Evolutionary conservation across 2,797 vertebrate species (phyloP).

Genomic region (Tympanoctomys barrerae): DNA sequence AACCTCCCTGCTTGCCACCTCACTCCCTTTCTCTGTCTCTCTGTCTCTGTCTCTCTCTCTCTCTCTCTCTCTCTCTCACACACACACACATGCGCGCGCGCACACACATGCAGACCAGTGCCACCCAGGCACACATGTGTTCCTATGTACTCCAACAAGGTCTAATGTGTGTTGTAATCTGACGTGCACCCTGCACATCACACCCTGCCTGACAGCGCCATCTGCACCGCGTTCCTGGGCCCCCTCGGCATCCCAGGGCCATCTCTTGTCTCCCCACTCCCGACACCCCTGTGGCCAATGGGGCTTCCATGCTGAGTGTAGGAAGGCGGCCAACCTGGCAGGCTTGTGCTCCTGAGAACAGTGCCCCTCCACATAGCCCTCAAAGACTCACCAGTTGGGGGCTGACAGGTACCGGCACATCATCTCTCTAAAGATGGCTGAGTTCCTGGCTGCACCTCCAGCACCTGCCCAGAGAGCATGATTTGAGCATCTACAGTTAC

Average conservation of each 20-base stretch:
- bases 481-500: neutral
- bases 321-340: neutral
- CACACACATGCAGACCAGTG: neutral
- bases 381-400: neutral
- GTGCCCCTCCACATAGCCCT: neutral
- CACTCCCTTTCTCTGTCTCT: neutral
- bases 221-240: neutral
- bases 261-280: neutral
- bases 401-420: neutral
- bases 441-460: neutral
- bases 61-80: no score
- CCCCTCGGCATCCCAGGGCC: neutral
- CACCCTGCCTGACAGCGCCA: no score
- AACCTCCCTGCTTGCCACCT: neutral
- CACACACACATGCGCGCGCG: neutral
- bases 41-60: neutral
- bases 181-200: neutral
- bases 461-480: neutral
- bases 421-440: neutral
- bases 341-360: neutral
- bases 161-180: neutral
- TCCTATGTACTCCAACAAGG: neutral
- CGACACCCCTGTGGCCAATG: fast-evolving
- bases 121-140: no score
- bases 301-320: fast-evolving